Percentiles rank a stretch among this genome's conserved stretches.
phyloP scores from a whole-genome alignment of 92 coral and sea anemone genomes.

The Palythoa grandiflora region DNA sequence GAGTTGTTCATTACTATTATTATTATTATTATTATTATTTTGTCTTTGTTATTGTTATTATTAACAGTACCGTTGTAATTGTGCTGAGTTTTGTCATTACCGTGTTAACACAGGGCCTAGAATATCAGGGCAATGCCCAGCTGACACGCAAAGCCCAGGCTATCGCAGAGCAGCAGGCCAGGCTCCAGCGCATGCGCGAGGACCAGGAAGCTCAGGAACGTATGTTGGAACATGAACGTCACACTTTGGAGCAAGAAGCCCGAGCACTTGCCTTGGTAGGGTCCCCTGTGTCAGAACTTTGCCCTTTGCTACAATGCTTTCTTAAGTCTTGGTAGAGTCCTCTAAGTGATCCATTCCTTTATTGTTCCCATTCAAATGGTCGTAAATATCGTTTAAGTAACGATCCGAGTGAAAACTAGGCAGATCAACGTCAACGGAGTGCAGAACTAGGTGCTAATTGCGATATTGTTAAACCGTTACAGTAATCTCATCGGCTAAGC shows the following conservation, averaged over 20 bases:
- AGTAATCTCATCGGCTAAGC: too few species aligned
- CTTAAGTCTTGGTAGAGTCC: not conserved
- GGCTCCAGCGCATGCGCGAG: constrained; percentile 67
- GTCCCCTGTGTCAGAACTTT: not conserved
- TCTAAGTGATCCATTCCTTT: not conserved
- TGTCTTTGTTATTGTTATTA: not conserved
- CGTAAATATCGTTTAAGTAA: too few species aligned
- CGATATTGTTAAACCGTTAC: too few species aligned
- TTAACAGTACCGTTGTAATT: too few species aligned
- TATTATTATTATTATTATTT: not conserved
- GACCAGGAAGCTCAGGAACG: constrained; percentile 77
- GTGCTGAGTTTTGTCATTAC: not conserved
- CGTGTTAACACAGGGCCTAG: not conserved
- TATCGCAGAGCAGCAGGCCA: constrained; percentile 78
- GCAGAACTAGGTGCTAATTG: too few species aligned
- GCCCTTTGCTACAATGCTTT: not conserved
- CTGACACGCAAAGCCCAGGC: constrained; percentile 74
- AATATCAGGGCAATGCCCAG: constrained; percentile 21
- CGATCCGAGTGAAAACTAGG: too few species aligned
- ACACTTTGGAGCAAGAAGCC: constrained; percentile 66
- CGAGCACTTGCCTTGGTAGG: constrained; percentile 46
- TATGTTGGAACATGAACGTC: constrained; percentile 63
- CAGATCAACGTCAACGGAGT: too few species aligned
- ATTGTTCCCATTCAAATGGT: too few species aligned
- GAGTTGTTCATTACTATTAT: too few species aligned